A percentile compares a stretch with the other conserved stretches of the same genome.
These are phyloP conservation scores for Takifugu flavidus DNA, from an alignment of 2,113 vertebrate genomes.

Conservation along the genomic window DNA sequence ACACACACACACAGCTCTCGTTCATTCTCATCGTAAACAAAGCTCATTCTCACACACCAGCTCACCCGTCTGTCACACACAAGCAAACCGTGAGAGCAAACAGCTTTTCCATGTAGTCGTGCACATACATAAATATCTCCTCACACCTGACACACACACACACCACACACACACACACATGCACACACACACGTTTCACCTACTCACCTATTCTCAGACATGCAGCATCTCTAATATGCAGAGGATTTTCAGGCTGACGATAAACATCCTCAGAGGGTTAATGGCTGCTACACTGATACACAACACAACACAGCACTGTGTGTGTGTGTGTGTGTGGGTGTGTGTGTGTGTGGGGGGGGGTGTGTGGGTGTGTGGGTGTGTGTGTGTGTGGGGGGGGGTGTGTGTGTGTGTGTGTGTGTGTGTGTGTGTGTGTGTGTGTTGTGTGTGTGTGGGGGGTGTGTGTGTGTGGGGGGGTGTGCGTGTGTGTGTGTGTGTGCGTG, in stretches of 20 bases:
- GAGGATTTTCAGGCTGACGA: conserved; percentile 4
- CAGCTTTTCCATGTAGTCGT: conserved; percentile 5
- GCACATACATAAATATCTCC: conserved; percentile 5
- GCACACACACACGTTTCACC: not conserved
- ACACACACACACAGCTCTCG: not conserved
- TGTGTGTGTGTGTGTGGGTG: no score
- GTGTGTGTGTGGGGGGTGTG: no score
- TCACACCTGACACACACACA: conserved; percentile 4
- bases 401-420: no score
- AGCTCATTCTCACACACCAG: no score
- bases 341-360: no score
- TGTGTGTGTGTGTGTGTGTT: no score
- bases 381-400: no score
- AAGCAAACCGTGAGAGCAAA: conserved; percentile 18
- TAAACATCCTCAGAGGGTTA: not conserved
- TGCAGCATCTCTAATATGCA: not conserved
- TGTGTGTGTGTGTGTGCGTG: no score
- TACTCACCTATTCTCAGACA: not conserved
- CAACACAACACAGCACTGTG: no score
- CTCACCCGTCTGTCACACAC: not conserved
- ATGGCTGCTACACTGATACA: not conserved
- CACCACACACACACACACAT: not conserved
- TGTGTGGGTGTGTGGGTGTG: no score
- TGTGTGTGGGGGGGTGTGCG: no score
- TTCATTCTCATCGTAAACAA: no score